Conservation (phyloP, 2,797 vertebrate species). For the Geotrypetes seraphini region DNA sequence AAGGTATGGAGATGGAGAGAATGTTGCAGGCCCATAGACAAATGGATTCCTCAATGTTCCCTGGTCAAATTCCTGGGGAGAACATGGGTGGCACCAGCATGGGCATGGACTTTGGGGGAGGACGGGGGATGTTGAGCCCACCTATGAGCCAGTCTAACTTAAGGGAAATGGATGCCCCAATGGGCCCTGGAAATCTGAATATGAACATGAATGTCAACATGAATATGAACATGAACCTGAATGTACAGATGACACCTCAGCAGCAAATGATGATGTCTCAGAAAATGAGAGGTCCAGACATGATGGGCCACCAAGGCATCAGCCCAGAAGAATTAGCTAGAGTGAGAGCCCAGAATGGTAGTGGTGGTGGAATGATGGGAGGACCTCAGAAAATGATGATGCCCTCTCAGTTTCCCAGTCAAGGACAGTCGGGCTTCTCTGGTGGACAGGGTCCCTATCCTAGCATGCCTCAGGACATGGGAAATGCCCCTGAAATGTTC, state of each 20-base stretch:
- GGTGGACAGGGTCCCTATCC: conserved; percentile 65
- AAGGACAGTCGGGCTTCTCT: conserved; percentile 66
- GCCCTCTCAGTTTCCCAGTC: conserved; percentile 63
- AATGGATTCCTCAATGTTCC: conserved; percentile 54
- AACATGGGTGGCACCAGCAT: conserved; percentile 48
- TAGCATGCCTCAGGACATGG: conserved; percentile 65
- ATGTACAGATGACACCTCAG: conserved; percentile 74
- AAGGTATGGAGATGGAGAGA: conserved; percentile 75
- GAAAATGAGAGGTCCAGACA: conserved; percentile 68
- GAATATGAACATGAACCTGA: conserved; percentile 75
- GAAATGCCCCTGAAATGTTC: conserved; percentile 66
- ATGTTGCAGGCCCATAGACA: conserved; percentile 73
- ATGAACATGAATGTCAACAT: conserved; percentile 79
- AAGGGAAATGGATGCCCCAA: conserved; percentile 75
- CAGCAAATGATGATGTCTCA: conserved; percentile 81
- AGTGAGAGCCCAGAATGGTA: conserved; percentile 54
- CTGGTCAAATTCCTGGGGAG: conserved; percentile 48
- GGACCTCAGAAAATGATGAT: conserved; percentile 71
- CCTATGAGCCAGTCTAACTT: conserved; percentile 62
- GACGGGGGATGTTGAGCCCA: conserved; percentile 77
- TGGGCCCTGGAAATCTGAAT: conserved; percentile 67
- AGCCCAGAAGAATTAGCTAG: conserved; percentile 70
- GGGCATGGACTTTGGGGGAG: conserved; percentile 77
- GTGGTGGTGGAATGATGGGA: conserved; percentile 33
- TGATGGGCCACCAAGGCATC: conserved; percentile 55